phyloP scores from a whole-genome alignment of 92 coral and sea anemone genomes.

The Parazoanthus atlanticus region DNA sequence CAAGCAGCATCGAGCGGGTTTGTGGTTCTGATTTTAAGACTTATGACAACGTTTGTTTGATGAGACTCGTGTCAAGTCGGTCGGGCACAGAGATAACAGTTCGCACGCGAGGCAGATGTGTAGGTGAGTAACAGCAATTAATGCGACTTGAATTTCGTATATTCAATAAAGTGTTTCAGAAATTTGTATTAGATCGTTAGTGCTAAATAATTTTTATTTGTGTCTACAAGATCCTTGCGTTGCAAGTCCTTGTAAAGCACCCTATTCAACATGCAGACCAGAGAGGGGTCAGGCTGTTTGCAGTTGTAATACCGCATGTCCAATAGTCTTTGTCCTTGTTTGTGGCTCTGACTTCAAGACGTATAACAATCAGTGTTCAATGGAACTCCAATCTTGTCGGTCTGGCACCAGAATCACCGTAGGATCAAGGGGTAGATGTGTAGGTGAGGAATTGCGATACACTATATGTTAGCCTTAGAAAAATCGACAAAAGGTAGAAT shows the following conservation, averaged over 20 bases:
- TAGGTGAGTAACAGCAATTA: background rate
- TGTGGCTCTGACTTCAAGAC: slow-evolving; percentile 12
- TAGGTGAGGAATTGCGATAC: too few relatives aligned
- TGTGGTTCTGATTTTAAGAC: background rate
- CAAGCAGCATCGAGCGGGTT: background rate
- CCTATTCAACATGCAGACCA: background rate
- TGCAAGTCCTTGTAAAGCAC: too few relatives aligned
- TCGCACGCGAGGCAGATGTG: slow-evolving; percentile 17
- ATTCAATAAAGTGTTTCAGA: too few relatives aligned
- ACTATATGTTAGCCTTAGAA: too few relatives aligned
- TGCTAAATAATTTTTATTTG: too few relatives aligned
- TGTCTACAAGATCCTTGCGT: background rate
- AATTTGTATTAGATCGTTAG: too few relatives aligned
- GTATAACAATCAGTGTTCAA: background rate
- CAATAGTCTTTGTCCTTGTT: background rate
- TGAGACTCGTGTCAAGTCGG: background rate
- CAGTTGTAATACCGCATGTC: background rate
- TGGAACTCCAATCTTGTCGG: background rate
- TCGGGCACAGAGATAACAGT: background rate
- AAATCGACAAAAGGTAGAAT: too few relatives aligned
- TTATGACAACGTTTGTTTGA: slow-evolving; percentile 7
- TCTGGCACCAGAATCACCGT: background rate
- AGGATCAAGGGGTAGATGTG: background rate
- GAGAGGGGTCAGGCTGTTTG: background rate
- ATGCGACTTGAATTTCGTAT: too few relatives aligned